phyloP scores from a whole-genome alignment of 2,797 vertebrate genomes.

The Clarias fuscus region DNA sequence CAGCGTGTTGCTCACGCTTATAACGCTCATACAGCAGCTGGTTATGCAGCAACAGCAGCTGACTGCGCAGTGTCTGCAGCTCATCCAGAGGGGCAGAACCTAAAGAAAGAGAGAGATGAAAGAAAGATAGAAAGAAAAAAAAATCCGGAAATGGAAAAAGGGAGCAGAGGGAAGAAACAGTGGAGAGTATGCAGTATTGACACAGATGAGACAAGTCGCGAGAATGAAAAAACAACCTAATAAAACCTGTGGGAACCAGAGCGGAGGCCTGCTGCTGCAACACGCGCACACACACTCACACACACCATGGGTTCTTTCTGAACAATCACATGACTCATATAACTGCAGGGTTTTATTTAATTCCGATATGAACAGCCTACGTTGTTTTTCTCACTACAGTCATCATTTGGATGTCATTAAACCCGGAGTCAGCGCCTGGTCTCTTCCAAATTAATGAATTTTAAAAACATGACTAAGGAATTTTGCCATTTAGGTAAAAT shows the following conservation, averaged over 20 bases:
- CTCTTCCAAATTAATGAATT: neutral
- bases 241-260: neutral
- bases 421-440: neutral
- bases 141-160: neutral
- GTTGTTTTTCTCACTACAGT: conserved; percentile 22
- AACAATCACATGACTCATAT: conserved; percentile 54
- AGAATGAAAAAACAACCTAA: neutral
- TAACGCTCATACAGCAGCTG: conserved; percentile 95
- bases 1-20: conserved; percentile 95
- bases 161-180: neutral
- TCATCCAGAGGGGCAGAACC: conserved; percentile 92
- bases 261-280: neutral
- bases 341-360: conserved; percentile 46
- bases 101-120: conserved; percentile 55
- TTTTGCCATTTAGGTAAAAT: neutral
- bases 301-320: neutral
- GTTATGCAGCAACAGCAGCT: conserved; percentile 92
- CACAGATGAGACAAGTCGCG: neutral
- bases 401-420: conserved; percentile 54
- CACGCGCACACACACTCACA: neutral
- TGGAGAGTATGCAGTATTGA: neutral
- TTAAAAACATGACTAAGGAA: neutral
- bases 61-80: conserved; percentile 90
- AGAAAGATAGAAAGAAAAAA: neutral
- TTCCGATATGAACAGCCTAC: conserved; percentile 24